phyloP scores from a whole-genome alignment of 2,113 vertebrate species.

The Tinamus guttatus region DNA sequence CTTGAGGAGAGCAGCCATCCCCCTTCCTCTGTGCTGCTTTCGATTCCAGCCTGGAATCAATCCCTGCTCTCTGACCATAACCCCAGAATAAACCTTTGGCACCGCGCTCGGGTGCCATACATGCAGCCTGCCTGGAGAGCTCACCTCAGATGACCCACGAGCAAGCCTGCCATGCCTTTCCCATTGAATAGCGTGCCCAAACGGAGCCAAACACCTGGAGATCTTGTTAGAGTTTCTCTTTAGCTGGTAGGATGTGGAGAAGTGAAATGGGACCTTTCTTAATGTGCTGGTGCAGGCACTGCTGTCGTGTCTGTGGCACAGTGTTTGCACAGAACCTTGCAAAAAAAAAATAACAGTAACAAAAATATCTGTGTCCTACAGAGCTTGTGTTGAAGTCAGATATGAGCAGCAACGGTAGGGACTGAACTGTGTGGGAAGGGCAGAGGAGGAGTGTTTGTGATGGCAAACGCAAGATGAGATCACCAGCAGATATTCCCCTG shows the following conservation, averaged over 20 bases:
- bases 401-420: neutral
- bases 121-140: neutral
- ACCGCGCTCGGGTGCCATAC: neutral
- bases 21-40: constrained; percentile 3
- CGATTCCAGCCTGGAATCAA: accelerated
- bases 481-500: neutral
- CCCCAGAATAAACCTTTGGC: constrained; percentile 2
- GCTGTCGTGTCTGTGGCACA: neutral
- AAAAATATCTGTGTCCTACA: neutral
- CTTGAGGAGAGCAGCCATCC: neutral
- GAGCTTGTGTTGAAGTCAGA: neutral
- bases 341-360: neutral
- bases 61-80: neutral
- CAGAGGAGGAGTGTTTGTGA: constrained; percentile 27
- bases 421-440: neutral
- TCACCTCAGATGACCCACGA: neutral
- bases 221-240: neutral
- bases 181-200: neutral
- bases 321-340: neutral
- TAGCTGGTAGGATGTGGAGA: neutral
- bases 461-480: constrained; percentile 49
- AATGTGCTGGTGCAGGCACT: neutral
- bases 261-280: neutral
- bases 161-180: neutral
- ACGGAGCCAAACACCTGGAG: neutral